Base-by-base conservation (phyloP, 2,113 vertebrate species). In the Sigmodon hispidus region DNA sequence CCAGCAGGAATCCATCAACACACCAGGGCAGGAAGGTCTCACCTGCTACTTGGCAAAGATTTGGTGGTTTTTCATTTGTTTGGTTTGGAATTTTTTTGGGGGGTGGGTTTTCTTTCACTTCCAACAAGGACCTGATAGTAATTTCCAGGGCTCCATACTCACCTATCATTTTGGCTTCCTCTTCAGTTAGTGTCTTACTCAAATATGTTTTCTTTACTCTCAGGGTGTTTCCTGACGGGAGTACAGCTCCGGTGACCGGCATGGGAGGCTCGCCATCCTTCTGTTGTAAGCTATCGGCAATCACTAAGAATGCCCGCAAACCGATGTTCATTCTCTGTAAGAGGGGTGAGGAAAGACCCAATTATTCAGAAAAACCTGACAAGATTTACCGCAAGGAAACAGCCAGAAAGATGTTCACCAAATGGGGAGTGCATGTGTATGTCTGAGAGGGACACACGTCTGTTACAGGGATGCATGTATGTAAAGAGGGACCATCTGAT, bases 181-280 rank as follows among this genome's bases (percentile, higher is more conserved):
- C 99, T 97, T 99, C 99, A 12, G 99, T 99, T 1, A 99, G 99
- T 1, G 99, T 99, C 98, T 99, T 99, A 98, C 99, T 99, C 96
- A 99, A 98, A 92, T 99, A 99, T 0, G 99, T 99, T 98, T 99
- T 99, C 98, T 99, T 99, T 96, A 99, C 99, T 97, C 99, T 99
- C 83, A 99, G 96, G 0, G 99, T 99, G 98, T 99, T 99, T 97
- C 99, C 99, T 65, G 99, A 99, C 12, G 99, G 99, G 84, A 99
- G 98, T 59, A 99, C 99, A 52, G 99, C 99, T 92, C 99, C 99
- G 1, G 99, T 99, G 95, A 99, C 99, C 0, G 99, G 99, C 99
- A 99, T 99, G n/a, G 99, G 99, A 7, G 99, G 99, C 86, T 99
- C 99, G 4, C 99, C 99, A 16, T 99, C 99, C 97, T 99, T 99